These are phyloP conservation scores for Xenentodon cancila DNA, from an alignment of 2,797 vertebrate genomes.

Conservation along the genomic window DNA sequence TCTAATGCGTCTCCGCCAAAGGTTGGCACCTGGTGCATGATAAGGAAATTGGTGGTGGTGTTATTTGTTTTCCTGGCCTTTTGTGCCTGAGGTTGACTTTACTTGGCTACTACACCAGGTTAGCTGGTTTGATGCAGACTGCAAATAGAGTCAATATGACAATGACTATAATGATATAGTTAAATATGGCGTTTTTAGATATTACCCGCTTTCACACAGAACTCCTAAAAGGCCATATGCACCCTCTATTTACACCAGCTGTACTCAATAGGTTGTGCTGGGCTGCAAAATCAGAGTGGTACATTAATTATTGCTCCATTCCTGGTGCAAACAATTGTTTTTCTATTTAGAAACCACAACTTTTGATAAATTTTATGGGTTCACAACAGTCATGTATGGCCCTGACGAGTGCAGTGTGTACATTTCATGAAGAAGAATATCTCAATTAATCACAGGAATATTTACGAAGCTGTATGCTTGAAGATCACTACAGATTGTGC, in stretches of 20 bases:
- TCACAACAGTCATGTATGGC: no score
- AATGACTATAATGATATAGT: neutral
- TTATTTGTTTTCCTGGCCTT: slow-evolving; percentile 86
- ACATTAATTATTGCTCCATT: no score
- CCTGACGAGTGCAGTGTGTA: no score
- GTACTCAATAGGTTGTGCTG: no score
- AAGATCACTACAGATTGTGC: no score
- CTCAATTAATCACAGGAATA: no score
- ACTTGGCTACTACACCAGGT: slow-evolving; percentile 20
- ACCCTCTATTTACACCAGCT: neutral
- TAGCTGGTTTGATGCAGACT: slow-evolving; percentile 27
- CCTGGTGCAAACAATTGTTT: no score
- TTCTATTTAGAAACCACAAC: no score
- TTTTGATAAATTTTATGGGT: no score
- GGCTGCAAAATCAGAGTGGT: no score
- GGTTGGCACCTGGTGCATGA: slow-evolving; percentile 63
- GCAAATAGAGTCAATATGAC: slow-evolving; percentile 6
- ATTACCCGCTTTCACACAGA: neutral
- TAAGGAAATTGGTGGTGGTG: slow-evolving; percentile 76
- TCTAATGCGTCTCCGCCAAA: slow-evolving; percentile 61
- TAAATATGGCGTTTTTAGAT: neutral
- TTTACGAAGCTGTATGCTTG: no score
- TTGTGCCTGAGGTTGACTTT: slow-evolving; percentile 50
- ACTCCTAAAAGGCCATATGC: neutral
- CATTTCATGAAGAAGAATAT: no score